Base-by-base conservation (phyloP, 2,113 vertebrate species). In the Candoia aspera region DNA sequence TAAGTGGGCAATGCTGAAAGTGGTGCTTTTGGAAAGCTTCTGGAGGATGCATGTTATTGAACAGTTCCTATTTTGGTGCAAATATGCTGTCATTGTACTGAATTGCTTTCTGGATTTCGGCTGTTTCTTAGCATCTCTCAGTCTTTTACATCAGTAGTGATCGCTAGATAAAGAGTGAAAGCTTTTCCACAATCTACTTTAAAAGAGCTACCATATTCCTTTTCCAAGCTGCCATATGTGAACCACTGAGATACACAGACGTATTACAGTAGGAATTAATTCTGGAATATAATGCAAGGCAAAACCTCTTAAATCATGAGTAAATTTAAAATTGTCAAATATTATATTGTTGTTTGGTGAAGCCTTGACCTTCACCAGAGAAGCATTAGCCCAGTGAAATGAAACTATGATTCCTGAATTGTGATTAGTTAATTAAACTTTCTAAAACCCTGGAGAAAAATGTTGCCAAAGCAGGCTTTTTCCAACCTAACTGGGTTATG, bases 361-460 rank as follows among this genome's bases (percentile, higher is more conserved):
- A 19, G 46, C 8, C 13, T 42, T 42, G 21, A 83, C n/a, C n/a
- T 37, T 90, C 64, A 90, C 26, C 33, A 57, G 33, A 33, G 29
- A 90, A 42, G 10, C 11, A 37, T 83, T 83, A 90, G 53, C 68
- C 37, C 33, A 90, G 46, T 90, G 21, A 42, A 90, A 42, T 83
- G 33, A 58, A 90, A 83, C 64, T 26, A 26, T 83, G 26, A 89
- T 90, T 49, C 68, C 53, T 15, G 24, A 33, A 26, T 83, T 89
- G 19, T 68, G 46, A 54, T 54, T 53, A 89, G 59, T 68, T 53
- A 89, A 89, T 73, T 89, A 54, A 68, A 89, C 60, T 68, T 89
- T 68, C 42, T 49, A 53, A 53, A 64, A n/a, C 13, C 8, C 49
- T 53, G 59, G 42, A 13, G 23, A 8, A 1, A 89, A 64, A 89